Conservation (phyloP, 2,888 invertebrate genomes). For the Sesamia inferens region DNA sequence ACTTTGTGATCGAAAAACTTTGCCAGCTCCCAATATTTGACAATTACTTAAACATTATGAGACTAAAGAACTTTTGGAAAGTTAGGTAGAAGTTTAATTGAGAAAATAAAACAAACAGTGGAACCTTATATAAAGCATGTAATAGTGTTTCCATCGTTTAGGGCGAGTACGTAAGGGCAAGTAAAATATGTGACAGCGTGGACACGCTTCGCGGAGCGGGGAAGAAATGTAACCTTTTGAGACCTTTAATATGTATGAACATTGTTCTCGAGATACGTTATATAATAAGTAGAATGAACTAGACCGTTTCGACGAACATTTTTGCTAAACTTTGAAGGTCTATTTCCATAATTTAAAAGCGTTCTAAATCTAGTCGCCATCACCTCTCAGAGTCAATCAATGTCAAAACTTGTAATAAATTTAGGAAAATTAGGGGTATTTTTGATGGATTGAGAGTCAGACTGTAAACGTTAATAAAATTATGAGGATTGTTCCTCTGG, state of each 20-base stretch:
- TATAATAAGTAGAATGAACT: constrained; percentile 50
- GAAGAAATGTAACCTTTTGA: constrained; percentile 83
- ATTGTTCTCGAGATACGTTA: constrained; percentile 61
- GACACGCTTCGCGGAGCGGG: constrained; percentile 82
- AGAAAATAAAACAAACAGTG: constrained; percentile 63
- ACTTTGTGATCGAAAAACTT: constrained; percentile 30
- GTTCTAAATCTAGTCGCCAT: not conserved
- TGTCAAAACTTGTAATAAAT: not conserved
- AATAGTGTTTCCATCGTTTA: constrained; percentile 69
- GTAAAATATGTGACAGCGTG: constrained; percentile 86
- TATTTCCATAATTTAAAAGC: not conserved
- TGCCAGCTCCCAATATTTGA: constrained; percentile 51
- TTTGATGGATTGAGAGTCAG: not conserved
- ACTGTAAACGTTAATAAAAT: not conserved
- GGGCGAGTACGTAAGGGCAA: constrained; percentile 69
- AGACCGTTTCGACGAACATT: constrained; percentile 30
- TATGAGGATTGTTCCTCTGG: not conserved
- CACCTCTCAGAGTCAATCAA: not conserved
- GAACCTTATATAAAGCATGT: constrained; percentile 64
- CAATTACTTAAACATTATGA: constrained; percentile 54
- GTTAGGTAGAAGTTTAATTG: constrained; percentile 61
- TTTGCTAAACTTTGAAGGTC: not conserved
- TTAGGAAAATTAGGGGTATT: not conserved
- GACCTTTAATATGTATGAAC: constrained; percentile 73
- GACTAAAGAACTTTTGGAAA: constrained; percentile 42